These are phyloP conservation scores for Micropoecilia bifurca DNA, from an alignment of 2,797 vertebrate genomes.

Conservation along the genomic window DNA sequence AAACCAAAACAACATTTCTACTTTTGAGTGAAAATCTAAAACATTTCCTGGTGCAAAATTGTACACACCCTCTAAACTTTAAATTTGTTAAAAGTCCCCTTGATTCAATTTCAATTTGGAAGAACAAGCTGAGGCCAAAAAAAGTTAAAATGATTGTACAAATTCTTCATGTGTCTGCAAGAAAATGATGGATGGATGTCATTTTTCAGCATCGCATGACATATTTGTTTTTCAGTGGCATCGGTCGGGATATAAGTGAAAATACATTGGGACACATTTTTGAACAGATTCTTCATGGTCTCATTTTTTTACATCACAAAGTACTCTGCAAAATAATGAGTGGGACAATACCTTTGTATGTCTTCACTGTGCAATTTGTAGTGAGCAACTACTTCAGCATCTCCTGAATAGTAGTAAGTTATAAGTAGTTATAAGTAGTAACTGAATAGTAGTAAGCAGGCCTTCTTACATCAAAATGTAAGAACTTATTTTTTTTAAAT, in stretches of 20 bases:
- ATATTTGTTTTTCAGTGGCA: neutral
- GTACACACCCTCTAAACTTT: neutral
- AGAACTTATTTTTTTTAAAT: neutral
- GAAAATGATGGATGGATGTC: neutral
- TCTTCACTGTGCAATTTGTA: neutral
- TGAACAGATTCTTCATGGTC: neutral
- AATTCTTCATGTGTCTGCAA: neutral
- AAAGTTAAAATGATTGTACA: too few species aligned
- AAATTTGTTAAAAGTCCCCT: neutral
- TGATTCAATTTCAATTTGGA: neutral
- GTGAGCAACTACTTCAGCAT: neutral
- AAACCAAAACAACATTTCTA: neutral
- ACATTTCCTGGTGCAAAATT: neutral
- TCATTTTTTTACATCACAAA: neutral
- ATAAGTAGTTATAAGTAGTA: too few species aligned
- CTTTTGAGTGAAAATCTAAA: neutral
- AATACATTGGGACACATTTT: neutral
- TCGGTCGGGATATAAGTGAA: neutral
- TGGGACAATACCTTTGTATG: neutral
- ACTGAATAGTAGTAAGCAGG: neutral
- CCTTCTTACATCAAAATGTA: neutral
- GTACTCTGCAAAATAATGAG: neutral
- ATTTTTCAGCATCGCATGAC: neutral
- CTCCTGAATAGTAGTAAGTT: neutral
- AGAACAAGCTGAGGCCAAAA: too few species aligned